Percentiles rank a stretch among this genome's conserved stretches.
Conservation (phyloP, 1,140 invertebrate genomes). For the Sycophaga agraensis region DNA sequence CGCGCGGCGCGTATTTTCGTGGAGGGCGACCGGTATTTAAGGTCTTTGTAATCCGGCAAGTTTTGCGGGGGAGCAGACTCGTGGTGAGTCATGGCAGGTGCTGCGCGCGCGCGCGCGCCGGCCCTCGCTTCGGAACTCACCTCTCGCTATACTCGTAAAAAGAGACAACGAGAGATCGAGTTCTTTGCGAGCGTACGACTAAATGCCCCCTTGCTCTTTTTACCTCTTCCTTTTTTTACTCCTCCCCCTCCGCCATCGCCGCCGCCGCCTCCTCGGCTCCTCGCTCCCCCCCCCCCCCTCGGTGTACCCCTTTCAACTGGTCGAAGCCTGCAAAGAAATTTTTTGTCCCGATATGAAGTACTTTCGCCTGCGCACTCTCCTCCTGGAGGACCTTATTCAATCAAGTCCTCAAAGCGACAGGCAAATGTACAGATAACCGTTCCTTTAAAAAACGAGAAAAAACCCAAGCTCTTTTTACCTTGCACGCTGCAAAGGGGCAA, state of each 20-base stretch:
- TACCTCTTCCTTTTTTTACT: constrained; percentile 14
- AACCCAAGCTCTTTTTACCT: too few relatives aligned
- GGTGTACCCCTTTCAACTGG: constrained; percentile 10
- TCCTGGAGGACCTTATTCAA: constrained; percentile 22
- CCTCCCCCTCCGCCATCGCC: neutral
- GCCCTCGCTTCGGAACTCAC: constrained; percentile 26
- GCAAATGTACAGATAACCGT: constrained; percentile 10
- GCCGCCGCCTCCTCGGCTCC: neutral
- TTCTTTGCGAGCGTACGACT: constrained; percentile 24
- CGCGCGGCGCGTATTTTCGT: constrained; percentile 23
- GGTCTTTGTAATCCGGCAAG: constrained; percentile 51
- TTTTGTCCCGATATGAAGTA: constrained; percentile 29
- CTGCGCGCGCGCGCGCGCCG: constrained; percentile 28
- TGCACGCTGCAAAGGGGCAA: too few relatives aligned
- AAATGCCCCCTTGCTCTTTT: constrained; percentile 31
- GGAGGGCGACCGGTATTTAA: constrained; percentile 46
- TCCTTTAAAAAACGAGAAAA: constrained; percentile 5
- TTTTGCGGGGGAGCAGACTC: constrained; percentile 49
- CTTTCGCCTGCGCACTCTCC: constrained; percentile 5
- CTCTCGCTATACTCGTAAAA: too few relatives aligned
- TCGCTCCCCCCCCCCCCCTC: neutral
- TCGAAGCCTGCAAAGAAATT: constrained; percentile 28
- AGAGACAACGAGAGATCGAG: constrained; percentile 32
- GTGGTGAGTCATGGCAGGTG: constrained; percentile 53
- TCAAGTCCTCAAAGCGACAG: constrained; percentile 16